Evolutionary conservation across 2,113 vertebrate genomes (phyloP).

Genomic region (Lophochroa leadbeateri): DNA sequence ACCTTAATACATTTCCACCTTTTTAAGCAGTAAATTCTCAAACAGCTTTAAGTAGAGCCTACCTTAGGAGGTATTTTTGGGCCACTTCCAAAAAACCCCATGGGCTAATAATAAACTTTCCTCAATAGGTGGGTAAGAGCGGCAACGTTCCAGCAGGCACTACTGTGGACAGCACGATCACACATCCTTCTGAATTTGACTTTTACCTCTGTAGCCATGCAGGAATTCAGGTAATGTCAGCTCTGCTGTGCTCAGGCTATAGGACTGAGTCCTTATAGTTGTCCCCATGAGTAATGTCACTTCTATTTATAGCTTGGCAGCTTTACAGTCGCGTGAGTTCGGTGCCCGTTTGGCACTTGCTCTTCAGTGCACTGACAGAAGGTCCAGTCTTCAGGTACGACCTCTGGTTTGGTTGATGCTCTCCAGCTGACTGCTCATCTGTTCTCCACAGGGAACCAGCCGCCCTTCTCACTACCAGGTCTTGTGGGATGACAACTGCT

Average conservation of each 20-base stretch:
- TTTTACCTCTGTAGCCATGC: conserved; percentile 99
- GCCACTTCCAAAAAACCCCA: neutral
- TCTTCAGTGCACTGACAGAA: neutral
- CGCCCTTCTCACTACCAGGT: conserved; percentile 99
- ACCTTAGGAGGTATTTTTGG: neutral
- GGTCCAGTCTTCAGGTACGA: neutral
- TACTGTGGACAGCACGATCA: conserved; percentile 98
- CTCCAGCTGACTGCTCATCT: neutral
- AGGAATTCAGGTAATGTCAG: conserved; percentile 92
- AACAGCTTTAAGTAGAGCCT: neutral
- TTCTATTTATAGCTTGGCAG: neutral
- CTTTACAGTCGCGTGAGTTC: neutral
- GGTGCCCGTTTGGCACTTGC: neutral
- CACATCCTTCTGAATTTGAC: conserved; percentile 97
- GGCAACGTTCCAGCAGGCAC: conserved; percentile 98
- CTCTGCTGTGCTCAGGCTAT: neutral
- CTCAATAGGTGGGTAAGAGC: conserved; percentile 93
- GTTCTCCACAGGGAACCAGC: conserved; percentile 89
- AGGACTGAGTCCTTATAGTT: neutral
- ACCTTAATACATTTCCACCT: conserved; percentile 4
- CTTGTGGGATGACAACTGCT: conserved; percentile 98
- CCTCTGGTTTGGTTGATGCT: neutral
- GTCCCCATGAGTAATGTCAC: neutral
- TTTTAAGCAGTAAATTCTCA: neutral
- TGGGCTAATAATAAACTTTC: conserved; percentile 34